phyloP scores from a whole-genome alignment of 2,888 invertebrate genomes.

The Archips crataeganus region DNA sequence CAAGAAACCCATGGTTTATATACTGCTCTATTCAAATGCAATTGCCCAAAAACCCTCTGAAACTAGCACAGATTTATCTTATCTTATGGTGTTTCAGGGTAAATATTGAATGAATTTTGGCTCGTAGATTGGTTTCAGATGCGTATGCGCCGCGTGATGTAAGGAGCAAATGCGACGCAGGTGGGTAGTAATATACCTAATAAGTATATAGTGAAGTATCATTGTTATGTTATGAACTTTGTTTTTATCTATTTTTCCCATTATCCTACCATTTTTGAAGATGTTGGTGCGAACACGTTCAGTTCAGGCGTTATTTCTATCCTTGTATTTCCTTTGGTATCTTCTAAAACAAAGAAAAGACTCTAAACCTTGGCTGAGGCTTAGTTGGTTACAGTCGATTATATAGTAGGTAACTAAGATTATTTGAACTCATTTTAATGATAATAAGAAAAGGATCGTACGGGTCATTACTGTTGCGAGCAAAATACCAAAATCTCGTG shows the following conservation, averaged over 20 bases:
- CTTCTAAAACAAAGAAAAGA: too few relatives aligned
- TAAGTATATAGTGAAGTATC: neutral
- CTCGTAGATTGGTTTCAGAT: conserved; percentile 18
- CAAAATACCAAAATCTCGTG: too few relatives aligned
- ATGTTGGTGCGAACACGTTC: neutral
- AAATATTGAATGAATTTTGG: conserved; percentile 37
- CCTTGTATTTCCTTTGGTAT: too few relatives aligned
- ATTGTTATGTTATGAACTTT: neutral
- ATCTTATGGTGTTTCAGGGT: conserved; percentile 39
- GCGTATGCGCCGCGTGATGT: neutral
- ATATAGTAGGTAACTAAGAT: too few relatives aligned
- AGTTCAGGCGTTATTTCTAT: neutral
- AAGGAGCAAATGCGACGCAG: neutral
- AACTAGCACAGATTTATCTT: conserved; percentile 37
- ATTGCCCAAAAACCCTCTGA: conserved; percentile 42
- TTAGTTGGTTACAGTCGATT: too few relatives aligned
- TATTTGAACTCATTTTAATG: too few relatives aligned
- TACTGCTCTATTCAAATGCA: conserved; percentile 57
- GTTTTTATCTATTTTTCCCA: neutral
- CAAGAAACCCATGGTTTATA: conserved; percentile 62
- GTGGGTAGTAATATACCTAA: neutral
- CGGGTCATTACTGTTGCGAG: too few relatives aligned
- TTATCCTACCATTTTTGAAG: neutral
- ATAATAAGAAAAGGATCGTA: too few relatives aligned
- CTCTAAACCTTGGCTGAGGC: too few relatives aligned